Conservation (phyloP, 2,888 invertebrate species). For the Ophion slaviceki region DNA sequence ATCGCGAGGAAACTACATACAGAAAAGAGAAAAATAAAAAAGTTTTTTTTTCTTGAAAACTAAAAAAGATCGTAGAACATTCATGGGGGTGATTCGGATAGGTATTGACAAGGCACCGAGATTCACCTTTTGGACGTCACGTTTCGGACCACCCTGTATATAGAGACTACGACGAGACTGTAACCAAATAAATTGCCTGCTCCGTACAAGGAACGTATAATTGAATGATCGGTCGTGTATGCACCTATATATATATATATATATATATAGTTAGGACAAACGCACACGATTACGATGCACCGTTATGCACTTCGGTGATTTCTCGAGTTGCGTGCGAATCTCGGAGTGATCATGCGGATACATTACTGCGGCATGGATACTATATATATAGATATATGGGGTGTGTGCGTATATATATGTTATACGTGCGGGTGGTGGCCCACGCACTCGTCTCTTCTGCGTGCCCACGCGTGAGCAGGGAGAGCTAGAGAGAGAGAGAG, state of each 20-base stretch:
- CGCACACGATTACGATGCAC: conserved; percentile 28
- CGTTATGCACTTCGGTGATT: conserved; percentile 56
- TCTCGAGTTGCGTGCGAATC: conserved; percentile 60
- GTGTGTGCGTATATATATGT: conserved; percentile 17
- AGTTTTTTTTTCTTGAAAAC: background rate
- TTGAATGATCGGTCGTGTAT: conserved; percentile 64
- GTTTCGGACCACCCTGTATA: background rate
- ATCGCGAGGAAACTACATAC: no score
- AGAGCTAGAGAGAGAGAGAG: background rate
- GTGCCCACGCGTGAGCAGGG: conserved; percentile 33
- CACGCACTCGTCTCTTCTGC: conserved; percentile 70
- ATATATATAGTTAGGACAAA: background rate
- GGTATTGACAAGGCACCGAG: no score
- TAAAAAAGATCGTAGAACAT: background rate
- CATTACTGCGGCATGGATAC: conserved; percentile 55
- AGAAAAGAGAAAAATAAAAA: no score
- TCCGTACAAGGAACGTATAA: conserved; percentile 64
- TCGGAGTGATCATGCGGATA: conserved; percentile 60
- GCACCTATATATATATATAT: conserved; percentile 24
- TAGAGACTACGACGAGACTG: background rate
- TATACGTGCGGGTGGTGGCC: conserved; percentile 76
- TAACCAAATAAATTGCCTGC: conserved; percentile 66
- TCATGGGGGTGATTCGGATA: background rate
- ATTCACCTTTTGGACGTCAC: background rate
- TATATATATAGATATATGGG: conserved; percentile 31